phyloP scores from a whole-genome alignment of 2,113 vertebrate species.

The Callipepla squamata region DNA sequence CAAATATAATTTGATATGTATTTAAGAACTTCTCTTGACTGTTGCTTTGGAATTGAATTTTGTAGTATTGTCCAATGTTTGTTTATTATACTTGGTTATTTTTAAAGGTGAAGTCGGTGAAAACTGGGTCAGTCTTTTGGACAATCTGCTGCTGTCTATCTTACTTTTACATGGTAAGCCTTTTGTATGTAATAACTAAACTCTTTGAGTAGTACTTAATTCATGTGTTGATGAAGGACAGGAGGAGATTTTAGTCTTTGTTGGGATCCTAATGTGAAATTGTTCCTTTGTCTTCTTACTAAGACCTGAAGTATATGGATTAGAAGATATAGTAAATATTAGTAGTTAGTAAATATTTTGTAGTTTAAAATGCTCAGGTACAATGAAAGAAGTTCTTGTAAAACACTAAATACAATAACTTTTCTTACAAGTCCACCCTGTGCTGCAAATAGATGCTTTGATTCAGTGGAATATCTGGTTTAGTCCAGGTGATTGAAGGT shows the following conservation, averaged over 20 bases:
- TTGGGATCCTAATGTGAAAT: background rate
- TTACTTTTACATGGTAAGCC: constrained; percentile 97
- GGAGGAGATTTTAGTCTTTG: background rate
- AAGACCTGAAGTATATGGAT: background rate
- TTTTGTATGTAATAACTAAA: background rate
- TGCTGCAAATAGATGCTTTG: background rate
- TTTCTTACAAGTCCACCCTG: background rate
- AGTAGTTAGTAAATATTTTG: background rate
- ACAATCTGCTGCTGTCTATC: constrained; percentile 95
- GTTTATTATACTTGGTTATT: background rate
- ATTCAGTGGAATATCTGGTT: background rate
- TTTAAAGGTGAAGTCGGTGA: constrained; percentile 94
- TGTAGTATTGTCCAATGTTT: background rate
- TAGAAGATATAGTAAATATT: background rate
- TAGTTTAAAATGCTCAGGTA: background rate
- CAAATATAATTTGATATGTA: background rate
- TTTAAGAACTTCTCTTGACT: background rate
- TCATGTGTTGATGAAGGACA: background rate
- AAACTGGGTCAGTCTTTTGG: constrained; percentile 97
- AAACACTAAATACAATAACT: background rate
- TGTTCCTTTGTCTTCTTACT: background rate
- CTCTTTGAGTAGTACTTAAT: background rate
- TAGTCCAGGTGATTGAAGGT: background rate
- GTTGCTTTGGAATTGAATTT: background rate
- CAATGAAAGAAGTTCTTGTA: background rate